Base-by-base conservation (phyloP, 1,140 invertebrate species). In the Dendroctonus valens region DNA sequence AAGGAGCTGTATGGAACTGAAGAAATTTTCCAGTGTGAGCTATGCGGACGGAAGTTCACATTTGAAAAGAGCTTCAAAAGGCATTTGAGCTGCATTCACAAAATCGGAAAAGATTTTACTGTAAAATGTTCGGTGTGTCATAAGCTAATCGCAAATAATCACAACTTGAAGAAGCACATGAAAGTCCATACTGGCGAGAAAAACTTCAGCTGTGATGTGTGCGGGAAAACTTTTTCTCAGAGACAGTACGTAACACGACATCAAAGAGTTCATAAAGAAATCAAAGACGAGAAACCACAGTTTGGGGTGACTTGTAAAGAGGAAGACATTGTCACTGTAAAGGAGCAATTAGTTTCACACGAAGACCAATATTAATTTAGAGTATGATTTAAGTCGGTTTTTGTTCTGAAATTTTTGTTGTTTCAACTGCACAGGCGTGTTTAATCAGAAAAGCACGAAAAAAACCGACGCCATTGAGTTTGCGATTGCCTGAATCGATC, bases 121-220 rank as follows among this genome's bases (percentile, higher is more conserved):
- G 72, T 73, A 5, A 58, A 66, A 41, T 75, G 73, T 55, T 69
- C 67, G 7, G 66, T 76, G 49, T 76, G 75, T 59, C 62, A 66
- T 6, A 76, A 76, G 58, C 49, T 69, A 2, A 75, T 75, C 11
- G 70, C 72, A 0, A 74, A 75, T 55, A 68, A 65, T 46, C 72
- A 70, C 59, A 75, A 73, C 46, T 65, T 76, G 59, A 73, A 72
- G 42, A 68, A 68, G 48, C 70, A 71, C 75, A 90, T 91, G 87
- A 82, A 89, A 44, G 84, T 86, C 58, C 90, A 93, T 70, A 91
- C 90, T 0, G 90, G 91, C 0, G 89, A 92, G 73, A 91, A 90
- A 73, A 89, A 90, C 9, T 92, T 89, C 76, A 83, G 89, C 48
- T 94, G 92, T 78, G 79, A 84, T 6, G 81, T 86, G 37, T 93